Evolutionary conservation across 2,888 invertebrate genomes (phyloP).

Genomic region (Phyllotreta cruciferae): DNA sequence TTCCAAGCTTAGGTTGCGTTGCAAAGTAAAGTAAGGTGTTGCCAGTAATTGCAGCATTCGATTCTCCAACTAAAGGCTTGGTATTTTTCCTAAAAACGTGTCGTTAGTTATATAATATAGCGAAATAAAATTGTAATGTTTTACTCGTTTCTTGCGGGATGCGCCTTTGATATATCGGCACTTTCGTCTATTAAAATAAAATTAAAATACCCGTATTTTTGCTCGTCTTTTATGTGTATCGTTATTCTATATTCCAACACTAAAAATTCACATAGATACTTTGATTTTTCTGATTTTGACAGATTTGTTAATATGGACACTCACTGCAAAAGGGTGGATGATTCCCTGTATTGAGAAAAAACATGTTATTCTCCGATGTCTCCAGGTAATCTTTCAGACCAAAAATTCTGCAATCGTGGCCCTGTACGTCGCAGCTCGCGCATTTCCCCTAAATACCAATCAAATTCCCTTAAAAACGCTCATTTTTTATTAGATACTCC

Average conservation of each 20-base stretch:
- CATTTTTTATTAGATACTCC: not conserved
- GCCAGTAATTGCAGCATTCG: conserved; percentile 25
- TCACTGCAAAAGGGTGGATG: conserved; percentile 56
- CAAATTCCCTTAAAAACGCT: not conserved
- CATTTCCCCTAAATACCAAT: conserved; percentile 51
- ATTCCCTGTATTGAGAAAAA: conserved; percentile 53
- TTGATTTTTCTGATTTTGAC: not conserved
- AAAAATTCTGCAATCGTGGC: conserved; percentile 51
- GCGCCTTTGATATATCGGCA: conserved; percentile 48
- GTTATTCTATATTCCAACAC: conserved; percentile 45
- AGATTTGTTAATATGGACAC: conserved; percentile 30
- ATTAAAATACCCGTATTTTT: conserved; percentile 50
- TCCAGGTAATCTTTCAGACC: conserved; percentile 49
- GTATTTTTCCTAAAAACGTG: conserved; percentile 29
- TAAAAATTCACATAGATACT: conserved; percentile 27
- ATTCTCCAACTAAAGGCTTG: conserved; percentile 26
- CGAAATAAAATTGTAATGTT: not conserved
- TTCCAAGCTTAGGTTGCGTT: conserved; percentile 47
- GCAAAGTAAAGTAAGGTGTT: conserved; percentile 53
- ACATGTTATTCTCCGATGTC: conserved; percentile 47
- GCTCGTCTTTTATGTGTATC: conserved; percentile 23
- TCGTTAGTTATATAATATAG: not conserved
- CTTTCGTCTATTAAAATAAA: conserved; percentile 52
- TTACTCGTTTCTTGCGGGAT: conserved; percentile 31
- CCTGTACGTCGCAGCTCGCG: conserved; percentile 46